A percentile compares a stretch with the other conserved stretches of the same genome.
Evolutionary conservation across 2,797 vertebrate genomes (phyloP).

Genomic region (Lindbergichthys nudifrons): DNA sequence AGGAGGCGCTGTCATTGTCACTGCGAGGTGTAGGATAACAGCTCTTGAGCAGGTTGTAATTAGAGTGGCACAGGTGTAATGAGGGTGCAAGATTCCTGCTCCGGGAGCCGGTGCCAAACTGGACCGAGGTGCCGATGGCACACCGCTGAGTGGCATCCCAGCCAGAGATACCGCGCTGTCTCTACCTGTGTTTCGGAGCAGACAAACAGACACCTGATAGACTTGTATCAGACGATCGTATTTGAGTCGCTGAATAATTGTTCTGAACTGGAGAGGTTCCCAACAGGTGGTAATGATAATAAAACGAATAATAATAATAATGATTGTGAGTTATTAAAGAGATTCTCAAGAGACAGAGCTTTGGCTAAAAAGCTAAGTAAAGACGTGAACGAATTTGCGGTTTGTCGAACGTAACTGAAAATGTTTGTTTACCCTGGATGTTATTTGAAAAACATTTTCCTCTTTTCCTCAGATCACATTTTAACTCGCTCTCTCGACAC

Average conservation of each 20-base stretch:
- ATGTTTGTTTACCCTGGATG: constrained; percentile 50
- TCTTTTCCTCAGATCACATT: constrained; percentile 62
- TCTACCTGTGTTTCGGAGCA: constrained; percentile 35
- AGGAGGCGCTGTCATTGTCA: constrained; percentile 86
- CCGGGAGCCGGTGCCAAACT: constrained; percentile 81
- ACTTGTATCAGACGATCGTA: constrained; percentile 9
- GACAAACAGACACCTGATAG: constrained; percentile 20
- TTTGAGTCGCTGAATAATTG: constrained; percentile 15
- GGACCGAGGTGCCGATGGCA: constrained; percentile 74
- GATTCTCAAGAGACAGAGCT: constrained; percentile 48
- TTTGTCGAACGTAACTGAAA: constrained; percentile 54
- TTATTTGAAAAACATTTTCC: constrained; percentile 50
- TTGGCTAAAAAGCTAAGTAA: constrained; percentile 37
- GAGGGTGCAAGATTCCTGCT: constrained; percentile 89
- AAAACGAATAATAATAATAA: constrained; percentile 64
- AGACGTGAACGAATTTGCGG: constrained; percentile 60
- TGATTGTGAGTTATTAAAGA: constrained; percentile 38
- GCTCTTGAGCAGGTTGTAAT: constrained; percentile 90
- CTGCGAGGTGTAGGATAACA: constrained; percentile 87
- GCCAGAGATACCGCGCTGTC: constrained; percentile 41
- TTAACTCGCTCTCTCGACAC: constrained; percentile 70
- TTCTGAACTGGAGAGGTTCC: constrained; percentile 37
- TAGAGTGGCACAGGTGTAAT: constrained; percentile 90
- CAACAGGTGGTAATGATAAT: constrained; percentile 62
- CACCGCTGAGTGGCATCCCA: constrained; percentile 46